Percentiles rank a stretch among this genome's conserved stretches.
These are phyloP conservation scores for Phymastichus coffea DNA, from an alignment of 1,140 invertebrate species.

Conservation along the genomic window DNA sequence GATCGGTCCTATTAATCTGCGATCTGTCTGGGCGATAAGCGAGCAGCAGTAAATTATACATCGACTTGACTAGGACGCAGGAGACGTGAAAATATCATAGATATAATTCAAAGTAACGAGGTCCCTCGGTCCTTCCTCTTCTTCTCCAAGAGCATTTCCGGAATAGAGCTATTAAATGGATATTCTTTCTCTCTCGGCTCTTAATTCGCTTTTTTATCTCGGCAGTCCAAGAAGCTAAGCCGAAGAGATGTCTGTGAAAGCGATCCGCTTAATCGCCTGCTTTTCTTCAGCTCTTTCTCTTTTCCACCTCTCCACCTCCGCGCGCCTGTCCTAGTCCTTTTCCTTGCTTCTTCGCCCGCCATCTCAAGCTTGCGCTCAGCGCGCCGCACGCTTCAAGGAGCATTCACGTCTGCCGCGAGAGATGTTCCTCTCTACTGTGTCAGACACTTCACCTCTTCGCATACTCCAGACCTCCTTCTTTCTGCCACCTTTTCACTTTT, in stretches of 20 bases:
- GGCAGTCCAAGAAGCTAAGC: constrained; percentile 14
- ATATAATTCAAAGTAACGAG: constrained; percentile 55
- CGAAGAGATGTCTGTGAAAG: not conserved
- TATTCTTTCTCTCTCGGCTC: constrained; percentile 23
- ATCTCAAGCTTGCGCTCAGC: no score
- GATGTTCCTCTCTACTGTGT: no score
- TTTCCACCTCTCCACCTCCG: no score
- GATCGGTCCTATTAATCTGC: constrained; percentile 51
- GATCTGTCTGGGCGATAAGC: constrained; percentile 47
- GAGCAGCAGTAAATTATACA: constrained; percentile 50
- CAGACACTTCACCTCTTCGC: no score
- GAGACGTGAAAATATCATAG: constrained; percentile 52
- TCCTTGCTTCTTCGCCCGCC: not conserved
- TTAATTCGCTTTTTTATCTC: constrained; percentile 46
- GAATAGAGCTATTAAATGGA: constrained; percentile 31
- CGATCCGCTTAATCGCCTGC: constrained; percentile 23
- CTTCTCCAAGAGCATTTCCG: constrained; percentile 21
- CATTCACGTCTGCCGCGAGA: no score
- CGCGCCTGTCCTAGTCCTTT: not conserved
- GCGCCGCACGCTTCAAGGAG: no score
- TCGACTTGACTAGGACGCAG: constrained; percentile 33
- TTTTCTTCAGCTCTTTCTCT: constrained; percentile 8
- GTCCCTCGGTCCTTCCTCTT: constrained; percentile 23
- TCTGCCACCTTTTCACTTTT: no score
- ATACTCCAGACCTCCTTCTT: no score